Evolutionary conservation across 2,888 invertebrate genomes (phyloP), one percentile per base, ranked within the genome.

Genomic region (Xestia sexstrigata): DNA sequence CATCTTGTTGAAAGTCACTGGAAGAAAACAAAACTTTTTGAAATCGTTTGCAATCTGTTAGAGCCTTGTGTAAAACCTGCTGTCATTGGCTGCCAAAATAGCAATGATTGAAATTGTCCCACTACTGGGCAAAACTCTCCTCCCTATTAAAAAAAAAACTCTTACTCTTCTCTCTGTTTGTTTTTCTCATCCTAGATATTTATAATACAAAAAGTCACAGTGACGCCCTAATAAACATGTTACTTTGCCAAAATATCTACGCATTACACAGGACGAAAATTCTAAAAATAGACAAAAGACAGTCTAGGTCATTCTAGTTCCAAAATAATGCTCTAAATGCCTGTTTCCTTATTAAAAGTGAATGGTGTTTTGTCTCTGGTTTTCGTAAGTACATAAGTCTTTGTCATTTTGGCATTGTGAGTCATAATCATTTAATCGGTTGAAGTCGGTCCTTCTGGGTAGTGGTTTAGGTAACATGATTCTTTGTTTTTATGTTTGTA

Each of bases 261-360:
- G 17, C 20, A 2, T 17, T 0, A 7, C 17, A 8, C 23, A 7
- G 20, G 2, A 47, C 67, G 11, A 39, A 47, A 26, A 39, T 49
- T 23, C 35, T n/a, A 39, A 47, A 62, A 72, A 65, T 58, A 62
- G 52, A 70, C 69, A 45, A 70, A 67, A 26, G 15, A 52, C n/a
- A 30, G 58, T 69, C 62, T 68, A 79, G 79, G 74, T 79, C 79
- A 70, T 68, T 39, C 67, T 35, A 70, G 20, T 45, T 70, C 52
- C 9, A 35, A 47, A 65, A 69, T 6, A 47, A 68, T 65, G 20
- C 2, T 47, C 45, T 15, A 69, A 79, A 79, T 2, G 67, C 58
- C 74, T 1, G 58, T 71, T 76, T 82, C 82, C 82, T 82, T 75
- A 75, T 82, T 84, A 83, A 70, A 58, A 35, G 20, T 47, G 26